Evolutionary conservation across 37 sponge, comb jelly and placozoan species (phyloP).

Genomic region (Crambe crambe): DNA sequence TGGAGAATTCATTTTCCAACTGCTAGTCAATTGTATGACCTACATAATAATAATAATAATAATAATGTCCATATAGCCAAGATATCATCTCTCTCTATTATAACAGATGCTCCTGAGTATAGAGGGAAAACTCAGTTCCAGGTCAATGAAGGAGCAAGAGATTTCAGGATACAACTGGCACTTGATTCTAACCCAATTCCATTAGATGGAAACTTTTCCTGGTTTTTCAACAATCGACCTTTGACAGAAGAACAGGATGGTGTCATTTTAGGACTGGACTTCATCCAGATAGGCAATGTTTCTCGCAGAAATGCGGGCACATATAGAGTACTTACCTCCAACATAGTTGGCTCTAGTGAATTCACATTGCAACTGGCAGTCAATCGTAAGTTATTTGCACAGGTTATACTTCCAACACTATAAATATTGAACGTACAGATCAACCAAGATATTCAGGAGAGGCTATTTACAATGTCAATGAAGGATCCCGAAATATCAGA

Average conservation of each 20-base stretch:
- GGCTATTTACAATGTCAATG: too few species aligned
- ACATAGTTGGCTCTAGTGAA: background rate
- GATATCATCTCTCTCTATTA: too few species aligned
- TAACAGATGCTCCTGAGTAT: background rate
- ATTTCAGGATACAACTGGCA: background rate
- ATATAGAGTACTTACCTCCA: background rate
- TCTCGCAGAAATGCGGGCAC: background rate
- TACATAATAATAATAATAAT: too few species aligned
- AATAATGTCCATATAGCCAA: too few species aligned
- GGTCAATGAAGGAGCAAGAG: background rate
- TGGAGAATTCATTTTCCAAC: background rate
- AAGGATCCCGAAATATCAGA: too few species aligned
- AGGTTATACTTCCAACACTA: too few species aligned
- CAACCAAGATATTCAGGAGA: too few species aligned
- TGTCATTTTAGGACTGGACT: background rate
- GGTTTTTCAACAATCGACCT: background rate
- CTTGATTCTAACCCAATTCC: background rate
- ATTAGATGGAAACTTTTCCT: background rate
- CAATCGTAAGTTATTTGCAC: background rate
- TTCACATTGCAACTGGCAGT: background rate
- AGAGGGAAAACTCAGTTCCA: background rate
- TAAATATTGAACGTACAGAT: too few species aligned
- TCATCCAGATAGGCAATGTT: background rate
- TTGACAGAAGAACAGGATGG: background rate
- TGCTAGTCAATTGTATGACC: background rate